Base-by-base conservation (phyloP, 2,888 invertebrate species). In the Leptinotarsa rubiginosa region DNA sequence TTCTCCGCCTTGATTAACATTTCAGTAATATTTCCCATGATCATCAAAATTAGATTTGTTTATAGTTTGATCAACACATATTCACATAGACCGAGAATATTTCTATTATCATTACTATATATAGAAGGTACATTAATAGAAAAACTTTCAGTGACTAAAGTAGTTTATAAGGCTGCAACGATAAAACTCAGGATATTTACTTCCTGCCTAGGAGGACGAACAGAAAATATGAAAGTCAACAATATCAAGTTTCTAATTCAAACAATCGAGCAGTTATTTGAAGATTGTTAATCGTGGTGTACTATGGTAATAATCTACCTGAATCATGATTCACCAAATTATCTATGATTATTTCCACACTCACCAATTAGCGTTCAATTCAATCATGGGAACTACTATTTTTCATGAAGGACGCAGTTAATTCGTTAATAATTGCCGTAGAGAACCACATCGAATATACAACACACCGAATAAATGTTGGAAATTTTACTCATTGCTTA, bases 241-340 rank as follows among this genome's bases (percentile, higher is more conserved):
- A 20, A n/a, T 31, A 41, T 41, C n/a, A 41, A 4, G 16, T 62
- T 62, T 31, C 31, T 25, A n/a, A 16, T 62, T 62, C 25, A 25
- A 56, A 62, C 62, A 62, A 62, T 5, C 62, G 10, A n/a, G 7
- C 62, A 62, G 31, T 41, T n/a, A 62, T 31, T 31, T 41, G n/a
- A 5, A 25, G 15, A 62, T 62, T 62, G 4, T 16, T n/a, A 62
- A 62, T 16, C 2, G 62, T 62, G 25, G 31, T 31, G 41, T 31
- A n/a, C 0, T 12, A 31, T 41, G 5, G 0, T 12, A n/a, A 31
- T 7, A 41, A 62, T 16, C 41, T 25, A 25, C 20, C 56, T 25
- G 56, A 56, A n/a, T 41, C 62, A 62, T 31, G n/a, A 31, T 10
- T 62, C 31, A 15, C 16, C 7, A n/a, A 62, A 31, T 62, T 25